Evolutionary conservation across 2,888 invertebrate genomes (phyloP).

Genomic region (Stramonita haemastoma): DNA sequence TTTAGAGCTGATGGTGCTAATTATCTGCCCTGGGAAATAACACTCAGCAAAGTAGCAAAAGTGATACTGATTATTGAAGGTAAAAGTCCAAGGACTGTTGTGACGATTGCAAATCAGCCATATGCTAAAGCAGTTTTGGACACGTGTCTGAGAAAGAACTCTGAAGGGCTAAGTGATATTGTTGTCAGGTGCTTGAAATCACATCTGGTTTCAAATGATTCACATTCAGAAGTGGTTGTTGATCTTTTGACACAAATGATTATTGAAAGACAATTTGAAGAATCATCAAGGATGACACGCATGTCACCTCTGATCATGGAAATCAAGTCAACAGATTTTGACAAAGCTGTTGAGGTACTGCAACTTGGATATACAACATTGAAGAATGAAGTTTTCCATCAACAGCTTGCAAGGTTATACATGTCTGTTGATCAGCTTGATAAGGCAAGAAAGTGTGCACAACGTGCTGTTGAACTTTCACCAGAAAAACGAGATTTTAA

Average conservation of each 20-base stretch:
- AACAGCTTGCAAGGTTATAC: conserved; percentile 25
- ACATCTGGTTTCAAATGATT: background rate
- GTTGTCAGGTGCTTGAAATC: conserved; percentile 22
- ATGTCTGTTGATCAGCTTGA: background rate
- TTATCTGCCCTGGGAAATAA: background rate
- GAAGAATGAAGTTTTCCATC: conserved; percentile 17
- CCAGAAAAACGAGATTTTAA: conserved; percentile 25
- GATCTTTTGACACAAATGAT: conserved; percentile 13
- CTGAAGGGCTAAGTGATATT: conserved; percentile 12
- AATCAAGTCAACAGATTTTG: background rate
- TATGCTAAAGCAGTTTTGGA: conserved; percentile 21
- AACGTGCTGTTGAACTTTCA: background rate
- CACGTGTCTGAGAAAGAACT: background rate
- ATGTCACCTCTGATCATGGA: conserved; percentile 32
- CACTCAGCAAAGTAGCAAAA: conserved; percentile 8
- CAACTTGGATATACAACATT: background rate
- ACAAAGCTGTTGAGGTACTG: conserved; percentile 15
- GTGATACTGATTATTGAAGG: background rate
- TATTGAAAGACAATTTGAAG: conserved; percentile 29
- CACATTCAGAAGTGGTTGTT: background rate
- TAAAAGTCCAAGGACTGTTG: background rate
- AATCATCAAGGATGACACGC: background rate
- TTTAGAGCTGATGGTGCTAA: background rate
- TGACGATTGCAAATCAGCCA: conserved; percentile 31
- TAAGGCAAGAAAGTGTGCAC: background rate